Base-by-base conservation (phyloP, 2,113 vertebrate species). In the Cyrtonyx montezumae region DNA sequence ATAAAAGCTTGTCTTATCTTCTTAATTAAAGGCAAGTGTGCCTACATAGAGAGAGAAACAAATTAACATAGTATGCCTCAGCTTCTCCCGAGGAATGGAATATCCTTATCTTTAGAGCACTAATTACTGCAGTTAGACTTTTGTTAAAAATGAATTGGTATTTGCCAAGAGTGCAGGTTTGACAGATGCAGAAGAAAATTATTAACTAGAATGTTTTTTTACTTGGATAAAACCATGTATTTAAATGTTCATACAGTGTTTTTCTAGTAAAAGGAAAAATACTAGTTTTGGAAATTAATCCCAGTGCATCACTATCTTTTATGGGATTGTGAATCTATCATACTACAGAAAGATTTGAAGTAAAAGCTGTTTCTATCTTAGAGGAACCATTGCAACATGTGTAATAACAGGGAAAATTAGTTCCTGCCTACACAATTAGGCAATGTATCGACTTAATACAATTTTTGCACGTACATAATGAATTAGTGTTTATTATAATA, bases 61-160 rank as follows among this genome's bases (percentile, higher is more conserved):
- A 90, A 88, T 81, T 78, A 88, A 58, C 55, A 94, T 80, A 88
- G 56, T 79, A 87, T 85, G 48, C 42, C 56, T 93, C 30, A 30
- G 59, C 37, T 80, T 94, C 84, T 88, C 55, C 56, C 55, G 53
- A 90, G 95, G 49, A 86, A 78, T 77, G n/a, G 49, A 55, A 90
- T 73, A 21, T 59, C 67, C 71, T 96, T 94, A 91, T 95, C 74
- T 95, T 92, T 74, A 86, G 36, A 79, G 79, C 26, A 45, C 32
- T 95, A 95, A 93, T 82, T 92, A 84, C 69, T 82, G n/a, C n/a
- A 79, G 61, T 94, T 93, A 85, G 17, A 74, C 61, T 91, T 97
- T 88, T 93, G 68, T 92, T 94, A 74, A 79, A 91, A 93, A 86
- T 80, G 48, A 87, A 67, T 75, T 84, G 62, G 46, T 77, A 55